Base-by-base conservation (phyloP, 2,888 invertebrate genomes). In the Phengaris alcon region DNA sequence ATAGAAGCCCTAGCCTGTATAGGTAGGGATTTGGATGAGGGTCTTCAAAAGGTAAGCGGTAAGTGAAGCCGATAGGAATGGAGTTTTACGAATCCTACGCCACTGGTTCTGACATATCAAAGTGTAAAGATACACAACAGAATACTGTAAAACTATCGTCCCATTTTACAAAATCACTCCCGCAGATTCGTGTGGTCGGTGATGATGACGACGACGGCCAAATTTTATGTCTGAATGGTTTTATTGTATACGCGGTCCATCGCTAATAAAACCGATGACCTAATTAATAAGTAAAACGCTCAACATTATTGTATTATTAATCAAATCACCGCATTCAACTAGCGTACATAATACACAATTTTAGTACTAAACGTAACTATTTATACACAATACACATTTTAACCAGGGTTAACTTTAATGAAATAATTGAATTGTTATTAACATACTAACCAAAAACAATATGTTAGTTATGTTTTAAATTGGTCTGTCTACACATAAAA, bases 231-330 rank as follows among this genome's bases (percentile, higher is more conserved):
- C 35, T 64, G 64, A 64, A 12, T 64, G 44, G 35, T 64, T 44
- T 64, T 35, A 64, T 64, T 64, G 64, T 35, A 48, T 64, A 4
- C 59, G 35, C 35, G 35, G 13, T 64, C 64, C 9, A 52, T 52
- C 35, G 64, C 64, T 44, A 64, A 64, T 35, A 64, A 64, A 64
- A 64, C 13, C 64, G 64, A 64, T 44, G 44, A 64, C 35, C 64
- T 64, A 64, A 64, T 64, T 64, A 64, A 64, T 64, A 64, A 44
- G 64, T 64, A 64, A 64, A 64, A 64, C 35, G 64, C 64, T 44
- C 64, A 64, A 44, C 64, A 64, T 64, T 35, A 35, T 35, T 64
- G 64, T 64, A 35, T 64, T 64, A 64, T 64, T 64, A 44, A 64
- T 64, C 64, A 64, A 64, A 64, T 64, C 35, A 44, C 22, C 13